Conservation (phyloP, 2,797 vertebrate species). For the Sebastes iracundus region DNA sequence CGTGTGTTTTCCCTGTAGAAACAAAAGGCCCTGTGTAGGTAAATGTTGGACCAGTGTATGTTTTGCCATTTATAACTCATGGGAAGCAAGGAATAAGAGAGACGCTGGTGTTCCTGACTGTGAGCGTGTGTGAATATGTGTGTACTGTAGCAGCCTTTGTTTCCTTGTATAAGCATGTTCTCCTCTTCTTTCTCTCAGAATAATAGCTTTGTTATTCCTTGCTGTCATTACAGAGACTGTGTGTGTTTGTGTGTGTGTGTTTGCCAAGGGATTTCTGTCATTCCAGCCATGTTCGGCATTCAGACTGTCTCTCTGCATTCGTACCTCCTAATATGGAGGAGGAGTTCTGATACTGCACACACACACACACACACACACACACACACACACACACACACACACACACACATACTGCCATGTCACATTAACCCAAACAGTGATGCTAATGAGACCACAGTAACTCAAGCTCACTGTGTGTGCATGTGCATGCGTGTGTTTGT, state of each 20-base stretch:
- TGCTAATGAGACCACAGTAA: constrained; percentile 16
- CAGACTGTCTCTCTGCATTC: constrained; percentile 45
- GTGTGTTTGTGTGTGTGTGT: constrained; percentile 14
- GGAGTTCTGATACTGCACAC: constrained; percentile 10
- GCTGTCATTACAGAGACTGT: constrained; percentile 49
- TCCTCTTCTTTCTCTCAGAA: constrained; percentile 49
- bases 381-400: neutral
- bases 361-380: no score
- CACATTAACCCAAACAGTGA: constrained; percentile 26
- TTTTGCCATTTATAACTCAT: constrained; percentile 66
- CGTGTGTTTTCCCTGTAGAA: constrained; percentile 24
- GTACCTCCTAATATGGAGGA: constrained; percentile 61
- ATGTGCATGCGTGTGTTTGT: neutral
- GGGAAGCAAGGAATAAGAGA: constrained; percentile 37
- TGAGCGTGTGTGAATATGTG: constrained; percentile 5
- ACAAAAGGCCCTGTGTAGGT: constrained; percentile 68
- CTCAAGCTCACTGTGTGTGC: neutral
- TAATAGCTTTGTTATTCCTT: constrained; percentile 65
- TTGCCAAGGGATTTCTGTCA: constrained; percentile 54
- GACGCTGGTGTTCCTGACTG: constrained; percentile 48
- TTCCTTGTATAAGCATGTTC: constrained; percentile 64
- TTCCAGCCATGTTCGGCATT: constrained; percentile 51
- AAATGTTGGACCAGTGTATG: constrained; percentile 57
- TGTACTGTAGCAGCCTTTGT: constrained; percentile 58
- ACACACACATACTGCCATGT: neutral